Percentiles rank a stretch among this genome's conserved stretches.
phyloP scores from a whole-genome alignment of 2,113 vertebrate genomes.

The Callospermophilus lateralis region DNA sequence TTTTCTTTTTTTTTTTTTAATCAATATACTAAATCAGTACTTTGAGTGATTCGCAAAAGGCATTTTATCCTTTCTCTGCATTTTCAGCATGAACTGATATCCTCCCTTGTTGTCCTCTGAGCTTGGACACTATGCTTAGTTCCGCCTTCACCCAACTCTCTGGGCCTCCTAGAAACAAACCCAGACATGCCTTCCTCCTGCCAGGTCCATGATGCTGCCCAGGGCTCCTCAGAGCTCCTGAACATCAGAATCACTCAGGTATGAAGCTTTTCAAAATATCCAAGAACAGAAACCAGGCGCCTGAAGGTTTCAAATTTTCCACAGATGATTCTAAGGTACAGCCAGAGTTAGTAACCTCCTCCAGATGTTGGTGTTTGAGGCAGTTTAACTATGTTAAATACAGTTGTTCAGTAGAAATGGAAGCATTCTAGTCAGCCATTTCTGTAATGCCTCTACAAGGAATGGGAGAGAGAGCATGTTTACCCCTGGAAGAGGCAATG shows the following conservation, averaged over 20 bases:
- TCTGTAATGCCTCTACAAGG: neutral
- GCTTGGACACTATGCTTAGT: neutral
- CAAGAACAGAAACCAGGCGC: neutral
- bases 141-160: neutral
- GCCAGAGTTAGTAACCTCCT: neutral
- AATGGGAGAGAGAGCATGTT: neutral
- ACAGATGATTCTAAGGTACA: neutral
- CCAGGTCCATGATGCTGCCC: neutral
- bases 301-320: neutral
- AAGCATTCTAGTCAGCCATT: neutral
- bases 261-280: neutral
- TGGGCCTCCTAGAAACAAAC: neutral
- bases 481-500: neutral
- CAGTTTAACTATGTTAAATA: neutral
- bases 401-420: neutral
- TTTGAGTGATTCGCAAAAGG: neutral
- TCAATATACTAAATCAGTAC: neutral
- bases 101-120: neutral
- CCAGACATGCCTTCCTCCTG: neutral
- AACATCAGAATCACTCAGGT: neutral
- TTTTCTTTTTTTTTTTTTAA: neutral
- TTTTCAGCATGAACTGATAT: neutral
- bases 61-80: neutral
- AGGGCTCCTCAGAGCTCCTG: neutral
- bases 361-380: neutral